Conservation (phyloP, 2,888 invertebrate species). For the Cephus runcator region DNA sequence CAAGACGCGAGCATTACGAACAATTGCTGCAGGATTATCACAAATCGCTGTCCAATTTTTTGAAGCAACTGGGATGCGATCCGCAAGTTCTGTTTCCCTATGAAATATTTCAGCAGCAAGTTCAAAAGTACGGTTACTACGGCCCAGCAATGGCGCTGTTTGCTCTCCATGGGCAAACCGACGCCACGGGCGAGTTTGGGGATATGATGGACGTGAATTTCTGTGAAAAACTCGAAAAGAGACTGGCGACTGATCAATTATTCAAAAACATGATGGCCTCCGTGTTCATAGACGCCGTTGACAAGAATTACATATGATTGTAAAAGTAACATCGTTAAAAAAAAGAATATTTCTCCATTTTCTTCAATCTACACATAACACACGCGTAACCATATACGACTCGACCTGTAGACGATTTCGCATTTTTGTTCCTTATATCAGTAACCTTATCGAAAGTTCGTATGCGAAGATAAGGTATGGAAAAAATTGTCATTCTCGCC, state of each 20-base stretch:
- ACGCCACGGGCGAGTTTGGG: constrained; percentile 34
- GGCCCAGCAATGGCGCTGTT: constrained; percentile 43
- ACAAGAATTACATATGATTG: constrained; percentile 31
- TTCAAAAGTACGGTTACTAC: constrained; percentile 43
- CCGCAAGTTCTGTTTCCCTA: constrained; percentile 47
- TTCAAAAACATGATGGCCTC: constrained; percentile 24
- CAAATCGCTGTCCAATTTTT: constrained; percentile 39
- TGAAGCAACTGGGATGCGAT: constrained; percentile 41
- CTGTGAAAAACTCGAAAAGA: constrained; percentile 10
- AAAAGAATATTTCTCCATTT: background rate
- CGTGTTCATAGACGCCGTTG: constrained; percentile 32
- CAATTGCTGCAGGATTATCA: constrained; percentile 52
- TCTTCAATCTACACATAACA: background rate
- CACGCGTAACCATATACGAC: too few relatives aligned
- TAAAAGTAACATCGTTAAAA: too few relatives aligned
- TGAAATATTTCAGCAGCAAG: constrained; percentile 41
- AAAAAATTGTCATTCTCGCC: too few relatives aligned
- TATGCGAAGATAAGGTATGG: too few relatives aligned
- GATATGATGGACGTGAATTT: background rate
- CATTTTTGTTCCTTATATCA: too few relatives aligned
- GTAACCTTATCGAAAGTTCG: too few relatives aligned
- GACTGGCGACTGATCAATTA: constrained; percentile 30
- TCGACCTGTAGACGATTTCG: too few relatives aligned
- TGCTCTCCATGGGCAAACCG: constrained; percentile 41
- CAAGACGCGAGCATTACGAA: constrained; percentile 45